A percentile compares a stretch with the other conserved stretches of the same genome.
Conservation (phyloP, 1,140 invertebrate genomes). For the Temnothorax nylanderi region DNA sequence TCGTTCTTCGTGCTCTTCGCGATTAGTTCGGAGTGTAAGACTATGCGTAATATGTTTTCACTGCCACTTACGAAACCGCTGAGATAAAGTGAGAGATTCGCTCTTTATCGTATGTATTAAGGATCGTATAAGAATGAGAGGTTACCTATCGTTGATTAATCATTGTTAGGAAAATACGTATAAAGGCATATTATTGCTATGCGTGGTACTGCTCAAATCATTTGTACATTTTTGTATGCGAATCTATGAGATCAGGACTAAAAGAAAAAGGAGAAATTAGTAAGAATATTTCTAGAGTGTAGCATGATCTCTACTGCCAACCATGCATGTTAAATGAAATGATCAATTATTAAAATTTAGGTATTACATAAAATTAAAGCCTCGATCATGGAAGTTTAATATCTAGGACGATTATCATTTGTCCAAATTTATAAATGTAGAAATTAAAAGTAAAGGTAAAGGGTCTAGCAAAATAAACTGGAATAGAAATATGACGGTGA, state of each 20-base stretch:
- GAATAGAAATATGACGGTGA: not conserved
- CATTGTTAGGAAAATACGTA: slow-evolving; percentile 63
- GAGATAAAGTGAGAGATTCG: not conserved
- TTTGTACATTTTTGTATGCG: slow-evolving; percentile 72
- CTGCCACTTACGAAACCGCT: slow-evolving; percentile 31
- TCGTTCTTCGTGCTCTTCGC: not conserved
- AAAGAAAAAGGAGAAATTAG: not conserved
- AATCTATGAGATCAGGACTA: slow-evolving; percentile 36
- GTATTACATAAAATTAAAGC: not conserved
- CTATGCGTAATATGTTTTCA: slow-evolving; percentile 20
- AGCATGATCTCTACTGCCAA: slow-evolving; percentile 39
- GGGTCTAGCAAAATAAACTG: not conserved
- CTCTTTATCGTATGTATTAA: slow-evolving; percentile 19
- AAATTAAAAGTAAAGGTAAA: not conserved
- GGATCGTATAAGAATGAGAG: slow-evolving; percentile 4
- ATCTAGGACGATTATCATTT: not conserved
- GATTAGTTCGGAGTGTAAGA: slow-evolving; percentile 19
- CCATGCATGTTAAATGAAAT: slow-evolving; percentile 2
- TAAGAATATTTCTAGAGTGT: slow-evolving; percentile 3
- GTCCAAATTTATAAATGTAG: not conserved
- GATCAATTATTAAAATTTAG: slow-evolving; percentile 19
- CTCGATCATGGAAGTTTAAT: not conserved
- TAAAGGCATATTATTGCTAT: slow-evolving; percentile 56
- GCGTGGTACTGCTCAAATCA: slow-evolving; percentile 67
- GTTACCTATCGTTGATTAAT: slow-evolving; percentile 63